Percentiles rank a stretch among this genome's conserved stretches.
Evolutionary conservation across 2,113 vertebrate species (phyloP).

Genomic region (Silurus meridionalis): DNA sequence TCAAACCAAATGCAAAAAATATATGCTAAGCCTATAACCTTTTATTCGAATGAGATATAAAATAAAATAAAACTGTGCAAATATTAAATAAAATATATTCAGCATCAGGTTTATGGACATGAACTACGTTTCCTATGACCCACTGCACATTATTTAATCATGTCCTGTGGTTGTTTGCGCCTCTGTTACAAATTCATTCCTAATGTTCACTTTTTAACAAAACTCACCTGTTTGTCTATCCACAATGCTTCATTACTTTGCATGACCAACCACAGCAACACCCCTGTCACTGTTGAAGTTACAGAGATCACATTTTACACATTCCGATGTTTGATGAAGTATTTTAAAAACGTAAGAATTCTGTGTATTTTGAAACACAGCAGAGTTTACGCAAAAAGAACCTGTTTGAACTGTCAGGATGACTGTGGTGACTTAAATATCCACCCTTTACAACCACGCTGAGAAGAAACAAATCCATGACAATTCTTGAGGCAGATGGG

Average conservation of each 20-base stretch:
- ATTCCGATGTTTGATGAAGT: too few species aligned
- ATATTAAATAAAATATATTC: background rate
- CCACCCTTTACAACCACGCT: background rate
- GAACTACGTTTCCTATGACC: too few species aligned
- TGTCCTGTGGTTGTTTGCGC: too few species aligned
- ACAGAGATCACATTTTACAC: too few species aligned
- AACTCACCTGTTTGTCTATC: too few species aligned
- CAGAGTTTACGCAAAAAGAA: background rate
- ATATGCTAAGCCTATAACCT: background rate
- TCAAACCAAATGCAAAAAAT: conserved; percentile 21
- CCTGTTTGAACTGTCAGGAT: background rate
- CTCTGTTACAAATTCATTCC: too few species aligned
- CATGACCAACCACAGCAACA: too few species aligned
- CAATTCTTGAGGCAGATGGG: background rate
- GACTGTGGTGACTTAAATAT: background rate
- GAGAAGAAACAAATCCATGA: background rate
- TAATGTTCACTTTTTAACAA: too few species aligned
- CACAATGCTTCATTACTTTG: too few species aligned
- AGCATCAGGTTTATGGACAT: too few species aligned
- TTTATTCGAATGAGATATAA: conserved; percentile 10
- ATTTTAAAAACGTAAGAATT: background rate
- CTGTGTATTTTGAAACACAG: background rate
- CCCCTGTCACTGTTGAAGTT: too few species aligned
- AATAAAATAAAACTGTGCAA: conserved; percentile 6
- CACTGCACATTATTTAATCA: too few species aligned